phyloP scores from a whole-genome alignment of 2,797 vertebrate species.

The Pelobates cultripes region DNA sequence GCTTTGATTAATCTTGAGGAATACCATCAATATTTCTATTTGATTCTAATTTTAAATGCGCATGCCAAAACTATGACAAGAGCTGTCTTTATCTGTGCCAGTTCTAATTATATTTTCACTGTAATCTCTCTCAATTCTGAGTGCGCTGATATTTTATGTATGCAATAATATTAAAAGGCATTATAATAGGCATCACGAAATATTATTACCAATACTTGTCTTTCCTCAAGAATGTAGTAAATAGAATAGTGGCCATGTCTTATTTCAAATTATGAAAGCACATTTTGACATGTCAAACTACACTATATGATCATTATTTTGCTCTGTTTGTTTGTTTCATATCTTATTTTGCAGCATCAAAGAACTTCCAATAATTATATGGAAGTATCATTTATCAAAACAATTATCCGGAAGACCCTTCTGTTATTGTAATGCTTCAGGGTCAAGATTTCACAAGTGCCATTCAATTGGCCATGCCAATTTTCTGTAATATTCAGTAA shows the following conservation, averaged over 20 bases:
- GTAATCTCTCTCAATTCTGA: slow-evolving; percentile 50
- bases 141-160: slow-evolving; percentile 51
- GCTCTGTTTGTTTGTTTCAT: neutral
- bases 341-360: slow-evolving; percentile 41
- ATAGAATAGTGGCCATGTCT: slow-evolving; percentile 34
- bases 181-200: slow-evolving; percentile 46
- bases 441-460: slow-evolving; percentile 34
- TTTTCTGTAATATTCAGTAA: slow-evolving; percentile 50
- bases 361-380: slow-evolving; percentile 26
- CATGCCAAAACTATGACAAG: slow-evolving; percentile 50
- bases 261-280: slow-evolving; percentile 42
- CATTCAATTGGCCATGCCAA: slow-evolving; percentile 37
- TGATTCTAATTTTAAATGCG: slow-evolving; percentile 39
- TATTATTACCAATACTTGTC: slow-evolving; percentile 45
- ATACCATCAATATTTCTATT: slow-evolving; percentile 36
- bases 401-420: slow-evolving; percentile 37
- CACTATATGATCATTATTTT: slow-evolving; percentile 13
- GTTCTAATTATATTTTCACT: slow-evolving; percentile 42
- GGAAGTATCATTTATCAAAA: slow-evolving; percentile 1
- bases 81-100: slow-evolving; percentile 45
- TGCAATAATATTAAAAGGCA: slow-evolving; percentile 46
- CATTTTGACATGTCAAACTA: slow-evolving; percentile 21
- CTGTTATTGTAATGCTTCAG: slow-evolving; percentile 47
- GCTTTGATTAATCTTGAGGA: slow-evolving; percentile 16
- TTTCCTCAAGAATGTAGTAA: slow-evolving; percentile 48